Evolutionary conservation across 1,140 invertebrate species (phyloP).

Genomic region (Panagrolaimus sp.): DNA sequence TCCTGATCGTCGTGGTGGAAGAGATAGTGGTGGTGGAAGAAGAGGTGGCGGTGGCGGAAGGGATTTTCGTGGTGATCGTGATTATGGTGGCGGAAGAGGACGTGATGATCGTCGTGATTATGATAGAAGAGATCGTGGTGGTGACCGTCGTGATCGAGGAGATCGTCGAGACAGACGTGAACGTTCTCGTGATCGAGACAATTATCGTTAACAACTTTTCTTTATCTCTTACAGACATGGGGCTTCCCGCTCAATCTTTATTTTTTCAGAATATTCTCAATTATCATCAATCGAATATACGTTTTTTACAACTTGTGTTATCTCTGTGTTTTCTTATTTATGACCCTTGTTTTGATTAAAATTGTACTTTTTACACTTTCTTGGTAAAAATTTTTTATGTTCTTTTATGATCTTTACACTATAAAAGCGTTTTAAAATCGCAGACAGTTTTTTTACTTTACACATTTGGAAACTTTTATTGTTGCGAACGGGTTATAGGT

Average conservation of each 20-base stretch:
- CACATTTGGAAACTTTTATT: no score
- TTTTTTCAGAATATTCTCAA: no score
- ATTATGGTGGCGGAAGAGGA: background rate
- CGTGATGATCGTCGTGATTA: slow-evolving; percentile 15
- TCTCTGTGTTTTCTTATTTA: no score
- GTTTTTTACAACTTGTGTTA: no score
- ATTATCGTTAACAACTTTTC: background rate
- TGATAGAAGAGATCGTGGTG: background rate
- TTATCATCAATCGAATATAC: no score
- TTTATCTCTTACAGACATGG: background rate
- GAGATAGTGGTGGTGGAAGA: slow-evolving; percentile 26
- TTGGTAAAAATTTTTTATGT: no score
- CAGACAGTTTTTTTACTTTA: no score
- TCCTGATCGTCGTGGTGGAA: slow-evolving; percentile 40
- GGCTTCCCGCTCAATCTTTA: background rate
- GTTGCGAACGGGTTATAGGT: no score
- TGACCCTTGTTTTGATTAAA: no score
- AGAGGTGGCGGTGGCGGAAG: slow-evolving; percentile 35
- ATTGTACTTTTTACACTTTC: no score
- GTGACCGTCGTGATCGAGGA: slow-evolving; percentile 1
- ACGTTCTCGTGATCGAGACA: slow-evolving; percentile 13
- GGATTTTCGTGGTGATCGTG: slow-evolving; percentile 27
- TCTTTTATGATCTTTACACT: no score
- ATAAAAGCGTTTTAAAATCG: no score
- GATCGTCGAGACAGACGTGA: background rate